A percentile compares a stretch with the other conserved stretches of the same genome.
Conservation (phyloP, 2,113 vertebrate genomes). For the Cebus imitator region DNA sequence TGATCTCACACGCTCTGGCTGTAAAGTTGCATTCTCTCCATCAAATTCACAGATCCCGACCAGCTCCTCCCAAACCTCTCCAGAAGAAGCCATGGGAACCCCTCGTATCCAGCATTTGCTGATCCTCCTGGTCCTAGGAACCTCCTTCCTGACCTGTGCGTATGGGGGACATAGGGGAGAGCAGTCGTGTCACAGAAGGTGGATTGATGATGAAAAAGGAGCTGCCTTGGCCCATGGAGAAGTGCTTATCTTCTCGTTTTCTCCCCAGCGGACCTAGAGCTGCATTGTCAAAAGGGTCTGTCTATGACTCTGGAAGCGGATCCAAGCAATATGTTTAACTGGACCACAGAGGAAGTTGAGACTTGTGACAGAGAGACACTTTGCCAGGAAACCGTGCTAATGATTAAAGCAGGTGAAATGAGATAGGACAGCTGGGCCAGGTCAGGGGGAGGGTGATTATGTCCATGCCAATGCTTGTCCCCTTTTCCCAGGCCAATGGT, state of each 20-base stretch:
- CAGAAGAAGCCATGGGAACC: conserved; percentile 36
- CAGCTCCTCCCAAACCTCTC: neutral
- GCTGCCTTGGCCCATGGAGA: neutral
- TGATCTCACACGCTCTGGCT: rapidly evolving
- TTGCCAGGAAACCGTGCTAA: conserved; percentile 64
- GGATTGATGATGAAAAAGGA: neutral
- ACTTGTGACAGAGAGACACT: neutral
- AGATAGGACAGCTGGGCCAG: neutral
- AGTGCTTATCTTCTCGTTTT: neutral
- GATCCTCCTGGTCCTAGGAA: conserved; percentile 21
- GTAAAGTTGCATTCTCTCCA: neutral
- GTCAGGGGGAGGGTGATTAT: neutral
- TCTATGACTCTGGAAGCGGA: neutral
- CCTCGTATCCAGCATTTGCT: neutral
- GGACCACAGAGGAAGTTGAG: conserved; percentile 48
- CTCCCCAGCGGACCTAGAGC: neutral
- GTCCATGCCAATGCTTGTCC: too few species aligned
- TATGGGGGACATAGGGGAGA: neutral
- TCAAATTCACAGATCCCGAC: neutral
- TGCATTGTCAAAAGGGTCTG: neutral
- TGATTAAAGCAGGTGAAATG: conserved; percentile 53
- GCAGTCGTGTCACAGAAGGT: neutral
- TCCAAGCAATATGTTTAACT: neutral
- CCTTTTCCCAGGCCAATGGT: too few species aligned
- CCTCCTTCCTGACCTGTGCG: neutral